Evolutionary conservation across 2,888 invertebrate genomes (phyloP), one percentile per base, ranked within the genome.

Genomic region (Idaea biselata): DNA sequence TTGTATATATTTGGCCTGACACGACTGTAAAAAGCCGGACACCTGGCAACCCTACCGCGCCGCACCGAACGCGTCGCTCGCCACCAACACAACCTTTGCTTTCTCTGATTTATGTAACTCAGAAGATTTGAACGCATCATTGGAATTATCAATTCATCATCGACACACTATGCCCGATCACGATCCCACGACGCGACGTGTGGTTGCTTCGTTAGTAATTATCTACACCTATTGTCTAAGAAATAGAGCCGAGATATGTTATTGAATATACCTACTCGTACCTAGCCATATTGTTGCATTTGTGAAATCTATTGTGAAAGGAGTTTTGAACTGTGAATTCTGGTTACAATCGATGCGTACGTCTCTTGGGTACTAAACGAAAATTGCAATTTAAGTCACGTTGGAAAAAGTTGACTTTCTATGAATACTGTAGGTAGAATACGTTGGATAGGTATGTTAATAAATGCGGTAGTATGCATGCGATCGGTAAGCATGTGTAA

Each of bases 341-440:
- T 62, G 68, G 59, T 73, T 72, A 72, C 73, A 68, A 74, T 77
- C 68, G 70, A 32, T 32, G 65, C 63, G 69, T 74, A 72, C 67
- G 70, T 68, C 63, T 72, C 69, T 68, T 60, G 61, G 73, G 72
- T 78, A 79, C 80, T 79, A 83, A 81, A 75, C 78, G 71, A 73
- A 69, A 67, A 74, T 84, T 80, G 62, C 62, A 69, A 74, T 81
- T 83, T 88, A 64, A 76, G 80, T 82, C 90, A 90, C 89, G 89
- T 82, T 64, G 78, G 82, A 78, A 88, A 88, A 84, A 85, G 85
- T 85, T 74, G 80, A 77, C 90, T 91, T 90, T 91, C 91, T 87
- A 84, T 79, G 79, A 75, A 77, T 75, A 79, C 72, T 71, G 74
- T 78, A 79, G 81, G 76, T 81, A 78, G 70, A 77, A 79, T 73